Evolutionary conservation across 2,797 vertebrate genomes (phyloP).

Genomic region (Enteromius viviparus): DNA sequence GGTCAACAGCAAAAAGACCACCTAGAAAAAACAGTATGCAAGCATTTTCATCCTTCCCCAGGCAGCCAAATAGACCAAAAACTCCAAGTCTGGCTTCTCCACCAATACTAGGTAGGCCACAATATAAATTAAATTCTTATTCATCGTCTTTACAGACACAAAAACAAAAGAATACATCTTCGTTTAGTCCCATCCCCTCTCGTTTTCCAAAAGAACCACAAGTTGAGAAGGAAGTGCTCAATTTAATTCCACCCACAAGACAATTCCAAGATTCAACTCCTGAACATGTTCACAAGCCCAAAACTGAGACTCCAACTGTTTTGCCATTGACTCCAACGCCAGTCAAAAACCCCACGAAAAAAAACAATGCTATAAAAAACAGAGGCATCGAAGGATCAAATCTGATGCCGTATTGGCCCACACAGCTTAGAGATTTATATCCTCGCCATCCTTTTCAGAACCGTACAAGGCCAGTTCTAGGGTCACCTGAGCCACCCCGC

Average conservation of each 20-base stretch:
- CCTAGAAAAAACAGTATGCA: background rate
- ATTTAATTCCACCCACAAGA: background rate
- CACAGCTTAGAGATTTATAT: conserved; percentile 28
- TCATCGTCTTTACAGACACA: background rate
- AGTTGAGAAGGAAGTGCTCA: background rate
- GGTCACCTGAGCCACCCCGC: conserved; percentile 51
- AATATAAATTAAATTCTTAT: background rate
- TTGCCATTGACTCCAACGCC: background rate
- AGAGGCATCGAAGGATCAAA: background rate
- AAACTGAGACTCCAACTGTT: background rate
- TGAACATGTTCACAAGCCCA: background rate
- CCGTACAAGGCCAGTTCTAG: conserved; percentile 56
- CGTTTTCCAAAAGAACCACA: background rate
- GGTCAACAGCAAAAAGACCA: background rate
- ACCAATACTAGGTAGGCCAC: background rate
- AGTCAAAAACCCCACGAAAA: background rate
- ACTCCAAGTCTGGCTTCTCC: background rate
- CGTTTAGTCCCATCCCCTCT: background rate
- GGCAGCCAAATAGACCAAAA: conserved; percentile 10
- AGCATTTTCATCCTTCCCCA: conserved; percentile 31
- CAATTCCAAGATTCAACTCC: conserved; percentile 6
- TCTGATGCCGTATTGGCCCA: conserved; percentile 26
- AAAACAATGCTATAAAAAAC: conserved; percentile 16
- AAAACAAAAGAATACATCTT: conserved; percentile 10
- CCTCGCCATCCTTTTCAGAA: conserved; percentile 58